phyloP scores from a whole-genome alignment of 2,888 invertebrate species.

The Smittia aterrima region DNA sequence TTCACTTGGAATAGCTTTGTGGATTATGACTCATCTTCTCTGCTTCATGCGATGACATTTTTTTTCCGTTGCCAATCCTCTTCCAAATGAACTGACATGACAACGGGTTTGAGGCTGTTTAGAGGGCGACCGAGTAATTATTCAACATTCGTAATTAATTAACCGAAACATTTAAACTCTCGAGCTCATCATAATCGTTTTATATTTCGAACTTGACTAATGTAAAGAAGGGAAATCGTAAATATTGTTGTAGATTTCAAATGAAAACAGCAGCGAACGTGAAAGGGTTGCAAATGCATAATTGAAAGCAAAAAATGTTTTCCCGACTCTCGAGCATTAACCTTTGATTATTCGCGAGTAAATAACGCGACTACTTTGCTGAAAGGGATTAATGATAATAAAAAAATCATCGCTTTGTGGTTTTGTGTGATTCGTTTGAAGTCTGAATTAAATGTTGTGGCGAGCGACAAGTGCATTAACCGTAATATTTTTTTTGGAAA shows the following conservation, averaged over 20 bases:
- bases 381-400: slow-evolving; percentile 10
- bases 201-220: neutral
- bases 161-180: neutral
- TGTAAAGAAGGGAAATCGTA: neutral
- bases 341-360: slow-evolving; percentile 27
- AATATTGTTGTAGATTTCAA: neutral
- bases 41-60: neutral
- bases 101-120: neutral
- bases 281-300: slow-evolving; percentile 22
- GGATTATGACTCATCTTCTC: slow-evolving; percentile 18
- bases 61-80: neutral
- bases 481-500: too few species aligned
- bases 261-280: neutral
- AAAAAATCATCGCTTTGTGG: slow-evolving; percentile 13
- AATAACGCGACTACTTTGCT: slow-evolving; percentile 10
- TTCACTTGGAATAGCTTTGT: neutral
- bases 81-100: neutral
- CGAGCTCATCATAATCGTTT: neutral
- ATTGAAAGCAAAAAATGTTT: slow-evolving; percentile 19
- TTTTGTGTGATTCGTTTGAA: neutral
- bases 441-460: slow-evolving; percentile 19
- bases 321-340: neutral
- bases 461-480: slow-evolving; percentile 4
- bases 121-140: slow-evolving; percentile 1
- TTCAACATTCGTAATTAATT: slow-evolving; percentile 11